These are phyloP conservation scores for Drosophila tripunctata DNA, from an alignment of 2,888 invertebrate species.

Conservation along the genomic window DNA sequence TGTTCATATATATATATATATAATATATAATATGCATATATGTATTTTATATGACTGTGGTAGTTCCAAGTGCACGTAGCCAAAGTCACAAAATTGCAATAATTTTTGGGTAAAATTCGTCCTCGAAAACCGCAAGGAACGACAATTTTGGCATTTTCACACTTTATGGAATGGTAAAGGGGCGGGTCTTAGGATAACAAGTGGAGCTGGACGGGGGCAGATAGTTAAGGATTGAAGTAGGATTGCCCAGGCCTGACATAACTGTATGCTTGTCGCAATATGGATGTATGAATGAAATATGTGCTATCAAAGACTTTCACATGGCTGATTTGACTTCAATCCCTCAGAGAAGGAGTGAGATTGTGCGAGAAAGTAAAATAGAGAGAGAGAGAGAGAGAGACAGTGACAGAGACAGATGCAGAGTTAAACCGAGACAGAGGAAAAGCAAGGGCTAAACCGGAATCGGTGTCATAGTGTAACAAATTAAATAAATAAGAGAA, in stretches of 20 bases:
- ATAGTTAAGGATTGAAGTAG: slow-evolving; percentile 24
- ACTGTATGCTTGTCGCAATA: slow-evolving; percentile 42
- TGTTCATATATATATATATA: neutral
- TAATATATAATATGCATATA: neutral
- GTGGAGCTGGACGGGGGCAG: neutral
- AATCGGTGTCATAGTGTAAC: neutral
- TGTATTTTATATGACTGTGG: neutral
- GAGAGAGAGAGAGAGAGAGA: neutral
- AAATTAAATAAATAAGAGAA: neutral
- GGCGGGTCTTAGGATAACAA: neutral
- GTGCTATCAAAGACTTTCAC: slow-evolving; percentile 46
- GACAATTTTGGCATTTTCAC: slow-evolving; percentile 74
- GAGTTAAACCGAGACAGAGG: neutral
- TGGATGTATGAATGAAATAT: slow-evolving; percentile 43
- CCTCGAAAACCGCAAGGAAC: slow-evolving; percentile 65
- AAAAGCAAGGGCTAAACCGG: neutral
- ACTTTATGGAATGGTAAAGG: slow-evolving; percentile 52
- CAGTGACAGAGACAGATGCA: neutral
- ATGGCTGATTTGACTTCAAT: slow-evolving; percentile 36
- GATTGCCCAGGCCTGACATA: slow-evolving; percentile 6
- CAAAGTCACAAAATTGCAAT: slow-evolving; percentile 73
- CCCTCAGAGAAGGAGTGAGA: neutral
- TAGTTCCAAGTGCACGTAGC: slow-evolving; percentile 56
- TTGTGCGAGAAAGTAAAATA: neutral
- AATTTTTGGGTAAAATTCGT: slow-evolving; percentile 63